These are phyloP conservation scores for Scomber colias DNA, from an alignment of 2,113 vertebrate species.

Conservation along the genomic window DNA sequence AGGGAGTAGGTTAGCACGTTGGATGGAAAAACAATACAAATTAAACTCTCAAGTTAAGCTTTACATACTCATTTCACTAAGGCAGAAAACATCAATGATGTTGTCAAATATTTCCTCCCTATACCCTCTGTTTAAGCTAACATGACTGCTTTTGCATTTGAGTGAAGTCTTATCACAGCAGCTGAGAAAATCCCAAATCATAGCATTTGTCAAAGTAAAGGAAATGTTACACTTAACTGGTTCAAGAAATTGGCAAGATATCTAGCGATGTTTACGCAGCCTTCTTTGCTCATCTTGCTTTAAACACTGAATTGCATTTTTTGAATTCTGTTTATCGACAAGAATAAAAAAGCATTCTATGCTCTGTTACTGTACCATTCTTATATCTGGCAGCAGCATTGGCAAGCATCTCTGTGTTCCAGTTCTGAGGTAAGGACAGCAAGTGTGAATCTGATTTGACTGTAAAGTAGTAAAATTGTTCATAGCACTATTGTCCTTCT, in stretches of 20 bases:
- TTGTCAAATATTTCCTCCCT: conserved; percentile 26
- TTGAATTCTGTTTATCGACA: conserved; percentile 38
- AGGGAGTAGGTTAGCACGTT: conserved; percentile 17
- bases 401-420: not conserved
- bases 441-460: not conserved
- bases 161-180: conserved; percentile 37
- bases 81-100: conserved; percentile 43
- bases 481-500: not conserved
- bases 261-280: conserved; percentile 37
- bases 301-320: conserved; percentile 20
- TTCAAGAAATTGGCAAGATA: conserved; percentile 62
- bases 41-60: conserved; percentile 24
- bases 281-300: conserved; percentile 19
- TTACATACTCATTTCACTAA: conserved; percentile 32
- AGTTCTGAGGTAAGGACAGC: not conserved
- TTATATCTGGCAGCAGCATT: conserved; percentile 9
- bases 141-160: conserved; percentile 35
- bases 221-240: conserved; percentile 53
- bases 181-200: conserved; percentile 48
- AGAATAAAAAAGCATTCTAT: conserved; percentile 23
- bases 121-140: conserved; percentile 18
- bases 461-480: not conserved
- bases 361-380: not conserved
- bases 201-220: conserved; percentile 42
- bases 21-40: conserved; percentile 21